phyloP scores from a whole-genome alignment of 2,888 invertebrate species.

The Agapostemon virescens region DNA sequence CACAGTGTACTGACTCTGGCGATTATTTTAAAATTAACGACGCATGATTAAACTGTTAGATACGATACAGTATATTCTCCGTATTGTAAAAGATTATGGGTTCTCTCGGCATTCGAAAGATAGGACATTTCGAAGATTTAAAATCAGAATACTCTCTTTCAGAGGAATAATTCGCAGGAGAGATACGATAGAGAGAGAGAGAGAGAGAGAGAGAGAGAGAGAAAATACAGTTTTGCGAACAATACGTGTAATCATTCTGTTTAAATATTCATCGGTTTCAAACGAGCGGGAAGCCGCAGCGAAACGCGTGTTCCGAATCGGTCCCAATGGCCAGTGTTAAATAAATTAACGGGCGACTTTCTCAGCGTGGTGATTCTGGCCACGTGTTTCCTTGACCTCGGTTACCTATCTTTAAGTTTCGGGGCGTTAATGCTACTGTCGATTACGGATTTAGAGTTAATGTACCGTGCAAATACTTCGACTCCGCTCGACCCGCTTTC shows the following conservation, averaged over 20 bases:
- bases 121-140: too few species aligned
- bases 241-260: neutral
- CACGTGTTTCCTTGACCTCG: slow-evolving; percentile 27
- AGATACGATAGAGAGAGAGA: too few species aligned
- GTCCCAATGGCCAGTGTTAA: slow-evolving; percentile 22
- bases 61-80: neutral
- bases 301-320: neutral
- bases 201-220: too few species aligned
- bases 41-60: too few species aligned
- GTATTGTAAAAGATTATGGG: neutral
- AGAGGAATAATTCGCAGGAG: neutral
- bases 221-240: neutral
- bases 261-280: neutral
- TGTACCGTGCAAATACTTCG: slow-evolving; percentile 53
- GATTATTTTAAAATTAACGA: too few species aligned
- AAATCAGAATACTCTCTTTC: neutral
- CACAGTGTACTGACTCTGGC: too few species aligned
- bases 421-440: slow-evolving; percentile 63
- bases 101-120: neutral
- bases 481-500: neutral
- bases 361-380: slow-evolving; percentile 15
- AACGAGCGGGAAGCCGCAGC: neutral
- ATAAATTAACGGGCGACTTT: slow-evolving; percentile 49
- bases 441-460: slow-evolving; percentile 68
- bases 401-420: slow-evolving; percentile 33